Base-by-base conservation (phyloP, 1,140 invertebrate genomes). In the Scaptomyza graminum region DNA sequence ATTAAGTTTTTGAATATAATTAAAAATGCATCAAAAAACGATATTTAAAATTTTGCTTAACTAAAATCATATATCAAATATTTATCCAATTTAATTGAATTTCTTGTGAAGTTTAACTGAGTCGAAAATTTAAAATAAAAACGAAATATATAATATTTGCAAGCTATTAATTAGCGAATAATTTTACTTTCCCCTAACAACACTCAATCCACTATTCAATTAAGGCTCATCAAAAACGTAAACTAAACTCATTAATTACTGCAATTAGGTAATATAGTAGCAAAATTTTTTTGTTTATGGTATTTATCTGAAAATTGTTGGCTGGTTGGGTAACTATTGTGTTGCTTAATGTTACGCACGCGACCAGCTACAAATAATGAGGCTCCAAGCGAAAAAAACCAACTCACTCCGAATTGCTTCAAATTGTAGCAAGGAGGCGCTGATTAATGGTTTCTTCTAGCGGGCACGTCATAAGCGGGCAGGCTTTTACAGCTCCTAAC, bases 401-500 rank as follows among this genome's bases (percentile, higher is more conserved):
- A 16, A 59, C 44, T 15, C 54, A 9, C 16, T 47, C 11, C 41
- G 5, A 59, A 78, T 63, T 62, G 69, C 52, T 63, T 44, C 13
- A 31, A 71, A 60, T 50, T 55, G 46, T 25, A 16, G 46, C 52
- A 46, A 49, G 41, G 25, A 46, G 79, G 70, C 80, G 67, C 72
- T 87, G 82, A 87, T 88, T 87, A 87, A 87, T 87, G 83, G 83
- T 79, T 88, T 76, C 70, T 87, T 76, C 49, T 65, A 46, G 28
- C 49, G 68, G 59, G 70, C 78, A 75, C 56, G 82, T 87, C 83
- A 87, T 79, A 89, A 88, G 70, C 68, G 83, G 61, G 66, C 74
- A 55, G 74, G 74, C 74, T 65, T 69, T 59, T 65, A 25, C 12
- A 57, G 9, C 31, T 65, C 74, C 66, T 65, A 31, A 13, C 61